Percentiles rank a stretch among this genome's conserved stretches.
These are phyloP conservation scores for Apolygus lucorum DNA, from an alignment of 1,140 invertebrate genomes.

Conservation along the genomic window DNA sequence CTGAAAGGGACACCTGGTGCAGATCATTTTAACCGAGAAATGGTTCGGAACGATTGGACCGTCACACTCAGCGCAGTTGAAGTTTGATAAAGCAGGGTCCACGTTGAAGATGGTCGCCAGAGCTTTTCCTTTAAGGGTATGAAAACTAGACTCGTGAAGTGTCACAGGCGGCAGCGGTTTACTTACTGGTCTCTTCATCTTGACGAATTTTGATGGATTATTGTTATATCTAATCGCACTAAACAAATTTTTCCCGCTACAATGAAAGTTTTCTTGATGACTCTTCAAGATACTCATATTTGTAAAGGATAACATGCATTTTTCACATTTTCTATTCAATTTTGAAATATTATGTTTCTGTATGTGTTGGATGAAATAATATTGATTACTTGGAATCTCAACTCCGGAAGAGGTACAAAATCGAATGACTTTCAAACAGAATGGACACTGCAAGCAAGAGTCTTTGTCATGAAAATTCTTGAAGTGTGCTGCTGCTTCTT, in stretches of 20 bases:
- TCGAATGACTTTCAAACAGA: slow-evolving; percentile 54
- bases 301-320: slow-evolving; percentile 61
- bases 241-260: slow-evolving; percentile 24
- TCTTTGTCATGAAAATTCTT: slow-evolving; percentile 51
- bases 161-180: neutral
- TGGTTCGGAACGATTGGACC: neutral
- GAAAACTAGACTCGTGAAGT: neutral
- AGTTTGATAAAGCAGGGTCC: neutral
- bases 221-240: slow-evolving; percentile 12
- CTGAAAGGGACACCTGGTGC: neutral
- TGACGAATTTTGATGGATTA: neutral
- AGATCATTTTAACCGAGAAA: neutral
- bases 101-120: neutral
- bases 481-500: slow-evolving; percentile 62
- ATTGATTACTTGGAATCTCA: slow-evolving; percentile 27
- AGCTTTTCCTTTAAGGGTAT: slow-evolving; percentile 3
- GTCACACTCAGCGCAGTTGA: neutral
- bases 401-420: slow-evolving; percentile 31
- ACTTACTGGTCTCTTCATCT: neutral
- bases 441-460: slow-evolving; percentile 58
- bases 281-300: slow-evolving; percentile 48
- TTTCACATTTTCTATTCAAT: slow-evolving; percentile 51
- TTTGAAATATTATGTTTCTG: slow-evolving; percentile 42
- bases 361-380: slow-evolving; percentile 36
- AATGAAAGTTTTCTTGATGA: slow-evolving; percentile 39